Conservation (phyloP, 2,888 invertebrate genomes). For the Norana najaformis region DNA sequence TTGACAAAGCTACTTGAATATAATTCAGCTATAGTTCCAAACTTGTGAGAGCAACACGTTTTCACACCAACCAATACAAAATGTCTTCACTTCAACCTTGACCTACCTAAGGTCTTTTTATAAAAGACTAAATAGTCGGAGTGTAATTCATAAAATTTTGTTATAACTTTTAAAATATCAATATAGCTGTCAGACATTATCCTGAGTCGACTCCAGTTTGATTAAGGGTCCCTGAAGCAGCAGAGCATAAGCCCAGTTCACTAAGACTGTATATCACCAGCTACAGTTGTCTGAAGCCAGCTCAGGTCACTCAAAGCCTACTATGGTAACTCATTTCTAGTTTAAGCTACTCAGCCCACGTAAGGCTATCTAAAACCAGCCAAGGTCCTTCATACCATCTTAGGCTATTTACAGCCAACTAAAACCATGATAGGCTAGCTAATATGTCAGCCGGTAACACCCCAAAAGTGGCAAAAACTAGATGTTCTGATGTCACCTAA, state of each 20-base stretch:
- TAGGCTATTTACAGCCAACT: background rate
- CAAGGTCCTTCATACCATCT: background rate
- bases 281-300: no score
- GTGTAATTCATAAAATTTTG: background rate
- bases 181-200: background rate
- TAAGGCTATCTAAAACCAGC: background rate
- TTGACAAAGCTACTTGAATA: background rate
- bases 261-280: no score
- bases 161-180: background rate
- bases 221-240: background rate
- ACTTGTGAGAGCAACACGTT: no score
- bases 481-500: background rate
- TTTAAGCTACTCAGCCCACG: no score
- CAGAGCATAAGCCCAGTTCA: no score
- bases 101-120: no score
- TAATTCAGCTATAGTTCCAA: no score
- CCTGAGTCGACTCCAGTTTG: background rate
- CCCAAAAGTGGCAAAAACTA: background rate
- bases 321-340: no score
- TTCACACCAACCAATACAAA: no score
- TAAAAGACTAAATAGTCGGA: background rate
- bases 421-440: background rate
- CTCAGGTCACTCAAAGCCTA: no score
- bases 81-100: background rate
- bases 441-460: background rate